Percentiles rank a stretch among this genome's conserved stretches.
Conservation (phyloP, 1,140 invertebrate species). For the Hypothenemus hampei region DNA sequence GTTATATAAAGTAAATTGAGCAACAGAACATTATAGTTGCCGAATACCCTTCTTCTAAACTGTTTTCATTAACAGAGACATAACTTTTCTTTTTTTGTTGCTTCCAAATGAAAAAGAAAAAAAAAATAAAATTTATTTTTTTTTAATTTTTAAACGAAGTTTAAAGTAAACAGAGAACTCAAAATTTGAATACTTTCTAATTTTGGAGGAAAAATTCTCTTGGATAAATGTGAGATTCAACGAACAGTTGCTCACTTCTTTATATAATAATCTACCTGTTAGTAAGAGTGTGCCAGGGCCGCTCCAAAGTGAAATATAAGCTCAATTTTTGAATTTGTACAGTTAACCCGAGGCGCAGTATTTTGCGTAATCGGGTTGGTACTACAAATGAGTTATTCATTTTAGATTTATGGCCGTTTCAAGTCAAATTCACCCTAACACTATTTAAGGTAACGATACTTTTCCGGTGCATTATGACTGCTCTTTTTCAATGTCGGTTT, state of each 20-base stretch:
- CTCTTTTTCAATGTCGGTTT: conserved; percentile 15
- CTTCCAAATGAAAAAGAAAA: too few species aligned
- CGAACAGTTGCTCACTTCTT: conserved; percentile 25
- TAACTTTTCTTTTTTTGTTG: too few species aligned
- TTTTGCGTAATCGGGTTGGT: conserved; percentile 38
- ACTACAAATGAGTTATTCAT: conserved; percentile 40
- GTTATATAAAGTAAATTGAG: too few species aligned
- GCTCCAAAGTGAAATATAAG: conserved; percentile 33
- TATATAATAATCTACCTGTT: conserved; percentile 35
- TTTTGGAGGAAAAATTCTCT: too few species aligned
- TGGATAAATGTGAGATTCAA: not conserved
- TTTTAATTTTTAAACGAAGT: too few species aligned
- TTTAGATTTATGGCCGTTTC: conserved; percentile 39
- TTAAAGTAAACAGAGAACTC: too few species aligned
- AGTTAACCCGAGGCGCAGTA: conserved; percentile 35
- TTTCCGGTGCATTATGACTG: conserved; percentile 5
- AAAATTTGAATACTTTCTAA: too few species aligned
- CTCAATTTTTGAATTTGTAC: conserved; percentile 40
- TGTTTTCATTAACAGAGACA: too few species aligned
- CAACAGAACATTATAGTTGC: too few species aligned
- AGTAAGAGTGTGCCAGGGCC: conserved; percentile 22
- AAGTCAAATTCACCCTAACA: conserved; percentile 29
- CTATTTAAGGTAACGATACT: conserved; percentile 18
- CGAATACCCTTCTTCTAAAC: too few species aligned
- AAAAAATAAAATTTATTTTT: too few species aligned